Evolutionary conservation across 1,140 invertebrate genomes (phyloP).

Genomic region (Pseudomyrmex pallidus): DNA sequence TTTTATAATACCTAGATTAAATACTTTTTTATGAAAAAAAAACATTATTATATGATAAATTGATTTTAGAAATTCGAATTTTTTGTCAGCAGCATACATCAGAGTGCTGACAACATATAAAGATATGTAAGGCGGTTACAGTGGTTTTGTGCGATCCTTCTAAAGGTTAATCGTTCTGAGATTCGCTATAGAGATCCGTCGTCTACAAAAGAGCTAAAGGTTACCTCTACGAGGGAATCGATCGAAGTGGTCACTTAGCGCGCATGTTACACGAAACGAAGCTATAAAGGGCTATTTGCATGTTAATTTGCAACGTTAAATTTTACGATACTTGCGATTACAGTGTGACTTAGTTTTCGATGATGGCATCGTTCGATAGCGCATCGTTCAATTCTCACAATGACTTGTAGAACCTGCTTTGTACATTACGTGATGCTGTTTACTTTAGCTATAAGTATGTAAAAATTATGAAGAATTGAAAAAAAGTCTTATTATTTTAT

Average conservation of each 20-base stretch:
- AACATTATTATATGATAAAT: no score
- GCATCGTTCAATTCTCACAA: conserved; percentile 10
- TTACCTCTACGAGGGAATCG: conserved; percentile 28
- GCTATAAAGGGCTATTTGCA: conserved; percentile 29
- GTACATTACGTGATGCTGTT: background rate
- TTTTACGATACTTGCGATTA: conserved; percentile 26
- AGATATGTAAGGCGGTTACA: conserved; percentile 6
- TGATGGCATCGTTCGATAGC: background rate
- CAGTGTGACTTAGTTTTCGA: conserved; percentile 5
- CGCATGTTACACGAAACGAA: conserved; percentile 44
- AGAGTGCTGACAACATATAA: background rate
- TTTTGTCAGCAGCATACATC: background rate
- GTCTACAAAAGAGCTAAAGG: conserved; percentile 48
- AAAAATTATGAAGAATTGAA: no score
- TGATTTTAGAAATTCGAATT: background rate
- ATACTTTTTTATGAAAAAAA: background rate
- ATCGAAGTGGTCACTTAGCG: conserved; percentile 42
- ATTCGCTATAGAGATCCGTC: conserved; percentile 22
- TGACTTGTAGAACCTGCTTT: background rate
- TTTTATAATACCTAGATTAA: background rate
- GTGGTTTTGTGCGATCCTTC: conserved; percentile 1
- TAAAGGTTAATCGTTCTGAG: conserved; percentile 40
- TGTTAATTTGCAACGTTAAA: background rate
- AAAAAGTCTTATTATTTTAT: no score
- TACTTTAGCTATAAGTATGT: no score